Conservation (phyloP, 1,140 invertebrate species). For the Papilio aristodemus region DNA sequence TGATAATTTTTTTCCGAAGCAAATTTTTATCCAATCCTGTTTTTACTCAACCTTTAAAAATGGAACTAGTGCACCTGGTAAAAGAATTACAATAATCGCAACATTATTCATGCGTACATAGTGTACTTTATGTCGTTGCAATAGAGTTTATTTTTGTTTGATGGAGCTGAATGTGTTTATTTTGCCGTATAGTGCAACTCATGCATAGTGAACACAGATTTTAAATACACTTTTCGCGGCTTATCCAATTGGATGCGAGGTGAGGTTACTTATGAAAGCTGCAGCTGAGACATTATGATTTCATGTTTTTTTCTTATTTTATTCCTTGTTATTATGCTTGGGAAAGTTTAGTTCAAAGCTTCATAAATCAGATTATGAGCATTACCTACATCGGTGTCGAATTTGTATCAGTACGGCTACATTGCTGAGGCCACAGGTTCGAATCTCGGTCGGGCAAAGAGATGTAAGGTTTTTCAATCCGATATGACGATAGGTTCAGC, state of each 20-base stretch:
- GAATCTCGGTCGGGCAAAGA: too few relatives aligned
- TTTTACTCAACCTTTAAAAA: constrained; percentile 9
- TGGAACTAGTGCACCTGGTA: constrained; percentile 4
- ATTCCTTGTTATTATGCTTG: not conserved
- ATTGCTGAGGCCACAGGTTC: too few relatives aligned
- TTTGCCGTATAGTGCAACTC: not conserved
- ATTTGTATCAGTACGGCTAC: too few relatives aligned
- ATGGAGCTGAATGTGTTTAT: not conserved
- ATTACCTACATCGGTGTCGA: too few relatives aligned
- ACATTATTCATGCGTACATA: not conserved
- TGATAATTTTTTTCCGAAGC: not conserved
- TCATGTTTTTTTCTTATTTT: not conserved
- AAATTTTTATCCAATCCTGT: constrained; percentile 4
- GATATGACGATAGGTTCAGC: too few relatives aligned
- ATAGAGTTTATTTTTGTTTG: not conserved
- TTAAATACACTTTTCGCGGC: constrained; percentile 18
- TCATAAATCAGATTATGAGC: too few relatives aligned
- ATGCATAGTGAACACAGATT: constrained; percentile 18
- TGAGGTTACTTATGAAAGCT: not conserved
- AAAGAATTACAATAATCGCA: constrained; percentile 2
- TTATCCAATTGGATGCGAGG: constrained; percentile 8
- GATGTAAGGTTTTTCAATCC: too few relatives aligned
- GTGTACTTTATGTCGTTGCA: not conserved
- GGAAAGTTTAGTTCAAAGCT: too few relatives aligned
- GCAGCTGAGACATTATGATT: constrained; percentile 1